These are phyloP conservation scores for Stegophylla sp. DNA, from an alignment of 2,888 invertebrate species.

Conservation along the genomic window DNA sequence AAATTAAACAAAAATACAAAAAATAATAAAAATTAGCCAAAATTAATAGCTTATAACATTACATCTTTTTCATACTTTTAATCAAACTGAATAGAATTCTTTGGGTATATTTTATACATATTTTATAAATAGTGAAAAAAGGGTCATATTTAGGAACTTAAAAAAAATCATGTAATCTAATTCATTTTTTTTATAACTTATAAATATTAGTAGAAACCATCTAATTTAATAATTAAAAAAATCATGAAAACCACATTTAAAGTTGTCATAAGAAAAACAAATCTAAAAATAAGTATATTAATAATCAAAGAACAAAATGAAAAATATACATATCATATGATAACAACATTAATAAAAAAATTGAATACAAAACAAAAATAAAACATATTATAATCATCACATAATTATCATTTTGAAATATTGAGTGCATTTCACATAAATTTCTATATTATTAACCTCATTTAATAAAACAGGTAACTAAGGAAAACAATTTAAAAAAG, in stretches of 20 bases:
- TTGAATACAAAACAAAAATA: slow-evolving; percentile 27
- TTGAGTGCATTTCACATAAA: not conserved
- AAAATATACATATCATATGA: slow-evolving; percentile 42
- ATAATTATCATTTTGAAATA: not conserved
- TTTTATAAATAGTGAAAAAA: slow-evolving; percentile 37
- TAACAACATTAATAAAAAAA: slow-evolving; percentile 26
- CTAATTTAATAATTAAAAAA: slow-evolving; percentile 41
- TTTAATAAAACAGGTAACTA: not conserved
- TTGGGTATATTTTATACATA: slow-evolving; percentile 46
- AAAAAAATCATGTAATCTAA: slow-evolving; percentile 41
- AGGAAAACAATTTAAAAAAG: not conserved
- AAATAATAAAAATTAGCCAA: slow-evolving; percentile 47
- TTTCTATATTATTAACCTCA: not conserved
- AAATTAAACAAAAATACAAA: slow-evolving; percentile 53
- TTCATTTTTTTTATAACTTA: slow-evolving; percentile 52
- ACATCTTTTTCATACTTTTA: slow-evolving; percentile 20
- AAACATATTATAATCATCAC: not conserved
- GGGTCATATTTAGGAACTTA: slow-evolving; percentile 27
- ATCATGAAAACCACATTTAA: slow-evolving; percentile 43
- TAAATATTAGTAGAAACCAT: slow-evolving; percentile 40
- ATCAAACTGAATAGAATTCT: slow-evolving; percentile 55
- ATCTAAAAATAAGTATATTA: slow-evolving; percentile 26
- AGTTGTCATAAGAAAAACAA: slow-evolving; percentile 18
- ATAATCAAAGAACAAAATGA: slow-evolving; percentile 27
- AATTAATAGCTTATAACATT: not conserved